Base-by-base conservation (phyloP, 2,113 vertebrate genomes). In the Nothoprocta perdicaria region DNA sequence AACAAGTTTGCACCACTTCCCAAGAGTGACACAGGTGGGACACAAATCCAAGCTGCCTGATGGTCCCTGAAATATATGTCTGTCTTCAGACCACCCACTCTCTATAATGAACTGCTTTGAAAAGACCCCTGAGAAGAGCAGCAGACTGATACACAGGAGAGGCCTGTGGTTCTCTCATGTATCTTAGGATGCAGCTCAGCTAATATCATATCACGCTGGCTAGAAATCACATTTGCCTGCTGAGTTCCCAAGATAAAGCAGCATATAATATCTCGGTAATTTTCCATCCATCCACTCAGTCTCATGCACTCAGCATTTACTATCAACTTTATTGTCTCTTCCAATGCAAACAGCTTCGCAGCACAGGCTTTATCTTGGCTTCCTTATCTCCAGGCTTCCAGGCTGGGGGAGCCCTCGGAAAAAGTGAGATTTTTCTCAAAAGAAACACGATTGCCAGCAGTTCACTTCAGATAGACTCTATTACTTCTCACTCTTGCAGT, bases 321-420 rank as follows among this genome's bases (percentile, higher is more conserved):
- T 96, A 96, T 96, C 92, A 68, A 38, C 91, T 94, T 96, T 88
- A 88, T 93, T 96, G 94, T 96, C 95, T 94, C 95, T 93, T 96
- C 96, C 94, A 96, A 84, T 69, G 80, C 91, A 96, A 96, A 96
- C 95, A 96, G 73, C 89, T 68, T 55, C 62, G 61, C 43, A 92
- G 92, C 3, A 1, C 80, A 68, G 76, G 80, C 58, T 92, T 96
- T 95, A 96, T 96, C 95, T 94, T 86, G 2, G 1, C 35, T 50
- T 93, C 52, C 82, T 95, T 96, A 96, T 96, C 95, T 93, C 80
- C 96, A 93, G 95, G 95, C 94, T 96, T 96, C 95, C 96, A 94
- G 94, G 85, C 79, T 88, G 43, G 52, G 87, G 94, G 87, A 95
- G 40, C 85, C 61, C 96, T 86, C 73, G 95, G 96, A 96, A 96